Evolutionary conservation across 2,888 invertebrate genomes (phyloP).

Genomic region (Octodonta nipae): DNA sequence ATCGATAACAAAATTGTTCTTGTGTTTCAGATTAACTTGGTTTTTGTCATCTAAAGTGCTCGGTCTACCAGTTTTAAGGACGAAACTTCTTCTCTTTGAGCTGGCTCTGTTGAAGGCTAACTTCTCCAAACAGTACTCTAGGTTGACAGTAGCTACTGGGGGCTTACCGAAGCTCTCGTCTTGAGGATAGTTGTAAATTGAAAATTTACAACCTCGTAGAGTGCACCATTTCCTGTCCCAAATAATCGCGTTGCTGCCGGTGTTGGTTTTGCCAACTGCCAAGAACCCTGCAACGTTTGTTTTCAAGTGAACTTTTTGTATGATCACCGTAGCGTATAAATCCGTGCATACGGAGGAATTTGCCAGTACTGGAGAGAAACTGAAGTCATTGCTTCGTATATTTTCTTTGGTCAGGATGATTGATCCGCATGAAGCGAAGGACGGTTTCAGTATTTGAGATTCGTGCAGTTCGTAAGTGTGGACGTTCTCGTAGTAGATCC

Average conservation of each 20-base stretch:
- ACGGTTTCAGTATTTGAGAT: constrained; percentile 14
- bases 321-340: constrained; percentile 9
- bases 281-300: constrained; percentile 36
- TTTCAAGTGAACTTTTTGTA: constrained; percentile 11
- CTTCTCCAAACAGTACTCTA: constrained; percentile 29
- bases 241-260: constrained; percentile 24
- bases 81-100: constrained; percentile 36
- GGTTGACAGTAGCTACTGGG: constrained; percentile 32
- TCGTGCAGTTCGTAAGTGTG: constrained; percentile 17
- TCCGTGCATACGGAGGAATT: not conserved
- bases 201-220: constrained; percentile 33
- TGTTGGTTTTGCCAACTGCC: constrained; percentile 35
- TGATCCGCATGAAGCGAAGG: constrained; percentile 16
- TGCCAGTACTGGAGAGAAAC: not conserved
- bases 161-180: constrained; percentile 32
- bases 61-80: constrained; percentile 26
- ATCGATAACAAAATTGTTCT: constrained; percentile 13
- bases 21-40: constrained; percentile 6
- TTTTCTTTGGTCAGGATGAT: constrained; percentile 12
- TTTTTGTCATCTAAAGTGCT: constrained; percentile 7
- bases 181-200: constrained; percentile 41
- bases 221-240: constrained; percentile 47
- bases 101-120: constrained; percentile 25
- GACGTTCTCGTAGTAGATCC: constrained; percentile 19
- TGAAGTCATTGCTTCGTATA: constrained; percentile 7